Conservation (phyloP, 2,113 vertebrate genomes). For the Paedocypris sp. region DNA sequence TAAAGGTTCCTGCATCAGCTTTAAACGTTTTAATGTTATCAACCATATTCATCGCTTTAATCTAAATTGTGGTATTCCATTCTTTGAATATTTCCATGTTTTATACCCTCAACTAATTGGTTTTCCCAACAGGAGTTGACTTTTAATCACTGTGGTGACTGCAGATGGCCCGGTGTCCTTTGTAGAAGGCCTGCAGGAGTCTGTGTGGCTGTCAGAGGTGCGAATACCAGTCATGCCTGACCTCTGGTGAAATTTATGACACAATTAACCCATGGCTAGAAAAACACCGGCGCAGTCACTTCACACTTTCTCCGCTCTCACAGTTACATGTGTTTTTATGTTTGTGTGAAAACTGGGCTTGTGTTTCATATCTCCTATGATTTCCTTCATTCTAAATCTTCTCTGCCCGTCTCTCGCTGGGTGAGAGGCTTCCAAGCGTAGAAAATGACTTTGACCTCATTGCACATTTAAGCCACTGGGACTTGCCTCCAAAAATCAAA, state of each 20-base stretch:
- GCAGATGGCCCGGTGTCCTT: constrained; percentile 24
- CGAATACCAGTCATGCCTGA: constrained; percentile 59
- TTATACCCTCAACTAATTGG: too few species aligned
- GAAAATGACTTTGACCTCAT: constrained; percentile 44
- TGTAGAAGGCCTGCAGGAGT: constrained; percentile 12
- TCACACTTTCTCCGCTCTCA: constrained; percentile 32
- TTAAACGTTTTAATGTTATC: too few species aligned
- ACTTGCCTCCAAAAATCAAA: constrained; percentile 7
- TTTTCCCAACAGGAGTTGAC: not conserved
- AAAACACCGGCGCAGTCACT: constrained; percentile 40
- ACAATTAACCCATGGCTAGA: constrained; percentile 50
- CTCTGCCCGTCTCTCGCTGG: not conserved
- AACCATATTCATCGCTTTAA: too few species aligned
- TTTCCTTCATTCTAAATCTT: not conserved
- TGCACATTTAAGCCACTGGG: constrained; percentile 28
- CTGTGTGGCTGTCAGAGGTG: constrained; percentile 38
- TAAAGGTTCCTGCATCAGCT: too few species aligned
- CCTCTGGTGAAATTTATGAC: constrained; percentile 58
- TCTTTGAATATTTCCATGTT: too few species aligned
- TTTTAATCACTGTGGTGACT: not conserved
- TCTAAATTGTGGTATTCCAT: too few species aligned
- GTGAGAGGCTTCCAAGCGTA: constrained; percentile 4
- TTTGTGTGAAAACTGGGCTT: not conserved
- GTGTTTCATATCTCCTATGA: not conserved
- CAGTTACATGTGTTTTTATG: constrained; percentile 10